Evolutionary conservation across 2,797 vertebrate genomes (phyloP), one percentile per base, ranked within the genome.

Genomic region (Gymnoscopelus microlampas): DNA sequence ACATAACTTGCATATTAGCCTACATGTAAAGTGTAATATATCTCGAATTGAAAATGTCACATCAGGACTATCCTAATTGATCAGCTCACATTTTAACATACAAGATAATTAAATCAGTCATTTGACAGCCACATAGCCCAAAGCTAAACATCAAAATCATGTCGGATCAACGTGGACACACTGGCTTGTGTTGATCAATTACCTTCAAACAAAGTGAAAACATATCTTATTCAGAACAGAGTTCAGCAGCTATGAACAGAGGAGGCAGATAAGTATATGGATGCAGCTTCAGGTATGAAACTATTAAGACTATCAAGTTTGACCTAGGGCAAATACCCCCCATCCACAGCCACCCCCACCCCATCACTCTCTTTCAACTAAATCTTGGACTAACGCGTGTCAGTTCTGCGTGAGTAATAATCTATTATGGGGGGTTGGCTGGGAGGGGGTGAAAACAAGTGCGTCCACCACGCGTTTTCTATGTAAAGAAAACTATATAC

Each of bases 321-420:
- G 66, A 82, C 74, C 80, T 68, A 66, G 71, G 78, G 87, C 78
- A 63, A 66, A 80, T 66, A 76, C 58, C 66, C 80, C 23, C 69
- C 68, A 62, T 47, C 66, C 29, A 10, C 60, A 5, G 39, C 35
- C 29, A 49, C 44, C 57, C 26, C 57, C 57, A 5, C 12, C 29
- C 32, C 6, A n/a, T 8, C 26, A 29, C n/a, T 39, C 29, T 9
- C 55, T 44, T 44, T 44, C 55, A 26, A 55, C 71, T 77, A 75
- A 70, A 77, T 73, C 77, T 69, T 58, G 49, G 24, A 63, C 54
- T 15, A 72, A 81, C 61, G 60, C 70, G 35, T 78, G 74, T 85
- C 85, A 86, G 78, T 79, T 89, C 80, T 81, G 82, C 78, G 79
- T 49, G 68, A 80, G 71, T 76, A 77, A 44, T 44, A 44, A 78